Conservation (phyloP, 2,888 invertebrate genomes). For the Coenonympha glycerion region DNA sequence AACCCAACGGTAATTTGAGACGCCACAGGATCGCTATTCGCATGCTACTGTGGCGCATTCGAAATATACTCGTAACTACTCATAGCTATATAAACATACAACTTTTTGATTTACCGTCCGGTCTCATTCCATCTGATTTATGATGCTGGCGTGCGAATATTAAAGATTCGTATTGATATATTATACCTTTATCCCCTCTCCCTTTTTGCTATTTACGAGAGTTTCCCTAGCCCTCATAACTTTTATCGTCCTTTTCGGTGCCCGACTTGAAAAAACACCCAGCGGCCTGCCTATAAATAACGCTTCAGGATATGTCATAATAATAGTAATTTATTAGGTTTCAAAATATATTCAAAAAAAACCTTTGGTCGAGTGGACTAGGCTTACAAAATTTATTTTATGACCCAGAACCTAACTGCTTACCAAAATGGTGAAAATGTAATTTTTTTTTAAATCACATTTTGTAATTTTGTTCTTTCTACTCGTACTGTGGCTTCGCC, state of each 20-base stretch:
- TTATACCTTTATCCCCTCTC: slow-evolving; percentile 74
- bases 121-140: slow-evolving; percentile 71
- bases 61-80: background rate
- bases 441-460: too few relatives aligned
- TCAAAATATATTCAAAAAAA: background rate
- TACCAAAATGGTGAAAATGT: too few relatives aligned
- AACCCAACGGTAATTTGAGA: too few relatives aligned
- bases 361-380: too few relatives aligned
- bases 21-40: too few relatives aligned
- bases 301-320: slow-evolving; percentile 32
- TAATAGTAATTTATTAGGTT: slow-evolving; percentile 11
- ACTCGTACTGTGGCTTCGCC: too few relatives aligned
- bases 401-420: too few relatives aligned
- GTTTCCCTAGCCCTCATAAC: slow-evolving; percentile 69
- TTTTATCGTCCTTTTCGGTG: slow-evolving; percentile 70
- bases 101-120: slow-evolving; percentile 62
- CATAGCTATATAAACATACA: slow-evolving; percentile 32
- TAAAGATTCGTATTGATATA: slow-evolving; percentile 76
- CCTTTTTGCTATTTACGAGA: slow-evolving; percentile 71
- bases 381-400: background rate
- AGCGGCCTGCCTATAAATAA: slow-evolving; percentile 39
- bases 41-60: too few relatives aligned
- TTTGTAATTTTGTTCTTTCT: too few relatives aligned
- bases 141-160: slow-evolving; percentile 68
- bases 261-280: slow-evolving; percentile 62